Evolutionary conservation across 2,797 vertebrate species (phyloP), one percentile per base, ranked within the genome.

Genomic region (Anniella stebbinsi): DNA sequence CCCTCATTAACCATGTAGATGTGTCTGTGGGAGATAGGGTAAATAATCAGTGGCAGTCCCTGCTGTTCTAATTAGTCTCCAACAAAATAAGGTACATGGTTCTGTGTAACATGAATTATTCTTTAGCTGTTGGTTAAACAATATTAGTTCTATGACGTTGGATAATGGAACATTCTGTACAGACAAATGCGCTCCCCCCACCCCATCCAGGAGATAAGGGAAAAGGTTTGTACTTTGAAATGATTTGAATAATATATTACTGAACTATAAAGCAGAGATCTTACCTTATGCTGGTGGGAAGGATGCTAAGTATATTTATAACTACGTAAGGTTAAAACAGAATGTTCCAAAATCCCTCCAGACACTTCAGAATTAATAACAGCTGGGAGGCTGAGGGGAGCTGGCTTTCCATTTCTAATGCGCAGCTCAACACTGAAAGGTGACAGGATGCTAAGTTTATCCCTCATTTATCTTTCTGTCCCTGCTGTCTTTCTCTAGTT

Each of bases 311-410:
- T 86, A 80, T 60, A 89, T 94, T 92, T 91, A 91, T 87, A 95
- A 91, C 87, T 91, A 92, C 83, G 87, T 84, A 81, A 90, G 76
- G 85, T 91, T 91, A 91, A 93, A 94, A 78, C n/a, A 69, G 63
- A 23, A 51, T 87, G 45, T 89, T 86, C 88, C 82, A 70, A 88
- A 87, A 92, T n/a, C 57, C 63, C 78, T 89, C 87, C 76, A 91
- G 93, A 95, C 76, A 8, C 88, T 83, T 93, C 92, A 94, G 89
- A 78, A 94, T 95, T 95, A 94, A 91, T 91, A 94, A 89, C 93
- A 95, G 92, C 83, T 95, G 78, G 81, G 94, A 90, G 86, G 18
- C 76, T 0, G 2, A 83, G 54, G 54, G 89, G 91, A 90, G 54
- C 51, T 45, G 75, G 82, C 76, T 93, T 72, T 89, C 84, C 23